Evolutionary conservation across 2,113 vertebrate species (phyloP).

Genomic region (Cichladusa arquata): DNA sequence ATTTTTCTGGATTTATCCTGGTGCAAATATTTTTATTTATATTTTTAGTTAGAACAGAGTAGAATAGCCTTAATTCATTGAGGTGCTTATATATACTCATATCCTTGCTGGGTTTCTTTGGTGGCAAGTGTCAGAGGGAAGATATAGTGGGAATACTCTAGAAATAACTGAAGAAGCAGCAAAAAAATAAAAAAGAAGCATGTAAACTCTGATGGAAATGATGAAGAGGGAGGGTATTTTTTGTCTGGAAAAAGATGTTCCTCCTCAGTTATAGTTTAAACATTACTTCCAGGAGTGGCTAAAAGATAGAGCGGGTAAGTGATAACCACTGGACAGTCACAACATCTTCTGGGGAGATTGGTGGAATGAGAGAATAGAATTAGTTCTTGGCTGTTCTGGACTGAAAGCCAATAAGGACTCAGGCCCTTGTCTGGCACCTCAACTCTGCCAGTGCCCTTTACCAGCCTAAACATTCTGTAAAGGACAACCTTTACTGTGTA

Average conservation of each 20-base stretch:
- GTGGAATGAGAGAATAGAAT: neutral
- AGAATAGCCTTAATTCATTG: neutral
- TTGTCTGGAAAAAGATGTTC: neutral
- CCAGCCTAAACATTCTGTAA: neutral
- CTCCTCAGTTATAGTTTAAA: neutral
- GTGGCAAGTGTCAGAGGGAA: neutral
- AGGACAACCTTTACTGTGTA: neutral
- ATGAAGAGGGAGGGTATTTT: accelerated
- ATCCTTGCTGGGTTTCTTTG: neutral
- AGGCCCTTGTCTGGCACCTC: neutral
- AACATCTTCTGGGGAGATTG: neutral
- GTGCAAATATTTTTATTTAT: neutral
- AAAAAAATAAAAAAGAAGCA: neutral
- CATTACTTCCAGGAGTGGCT: neutral
- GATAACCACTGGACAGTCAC: neutral
- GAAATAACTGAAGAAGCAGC: neutral
- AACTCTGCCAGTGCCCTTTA: neutral
- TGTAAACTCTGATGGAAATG: neutral
- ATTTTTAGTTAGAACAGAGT: neutral
- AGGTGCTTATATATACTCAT: neutral
- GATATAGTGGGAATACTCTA: neutral
- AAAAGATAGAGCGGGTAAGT: neutral
- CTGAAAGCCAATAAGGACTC: neutral
- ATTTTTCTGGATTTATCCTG: neutral
- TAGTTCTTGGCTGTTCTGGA: neutral